phyloP scores from a whole-genome alignment of 2,113 vertebrate genomes.

The Cyanoramphus novaezelandiae region DNA sequence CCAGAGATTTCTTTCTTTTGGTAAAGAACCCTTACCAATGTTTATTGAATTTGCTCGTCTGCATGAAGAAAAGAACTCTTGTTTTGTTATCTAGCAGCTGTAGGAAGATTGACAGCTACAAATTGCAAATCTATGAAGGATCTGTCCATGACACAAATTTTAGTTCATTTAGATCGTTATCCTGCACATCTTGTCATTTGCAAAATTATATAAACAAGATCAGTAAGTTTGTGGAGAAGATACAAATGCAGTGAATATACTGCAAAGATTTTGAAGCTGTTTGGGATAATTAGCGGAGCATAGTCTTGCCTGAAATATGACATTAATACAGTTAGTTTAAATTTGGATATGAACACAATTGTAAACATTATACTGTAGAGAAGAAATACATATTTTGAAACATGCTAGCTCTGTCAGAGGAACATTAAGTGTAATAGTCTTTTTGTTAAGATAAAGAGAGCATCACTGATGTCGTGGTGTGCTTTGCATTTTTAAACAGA shows the following conservation, averaged over 20 bases:
- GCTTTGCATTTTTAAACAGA: slow-evolving; percentile 78
- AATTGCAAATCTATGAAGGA: slow-evolving; percentile 61
- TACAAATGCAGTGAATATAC: slow-evolving; percentile 30
- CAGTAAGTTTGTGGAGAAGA: slow-evolving; percentile 29
- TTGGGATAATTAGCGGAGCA: slow-evolving; percentile 34
- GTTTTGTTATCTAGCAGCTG: slow-evolving; percentile 75
- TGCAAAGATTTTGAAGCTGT: slow-evolving; percentile 38
- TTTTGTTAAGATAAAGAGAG: slow-evolving; percentile 72
- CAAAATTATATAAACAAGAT: slow-evolving; percentile 60
- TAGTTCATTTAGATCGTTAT: slow-evolving; percentile 59
- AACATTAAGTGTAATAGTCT: slow-evolving; percentile 60
- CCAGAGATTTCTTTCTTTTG: slow-evolving; percentile 20
- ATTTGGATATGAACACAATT: slow-evolving; percentile 22
- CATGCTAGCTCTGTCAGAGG: slow-evolving; percentile 36
- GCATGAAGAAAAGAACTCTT: slow-evolving; percentile 73
- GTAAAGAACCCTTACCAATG: slow-evolving; percentile 35
- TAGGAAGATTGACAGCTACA: slow-evolving; percentile 71
- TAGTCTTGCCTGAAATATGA: not conserved
- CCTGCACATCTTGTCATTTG: slow-evolving; percentile 46
- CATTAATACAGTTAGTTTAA: slow-evolving; percentile 1
- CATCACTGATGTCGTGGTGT: slow-evolving; percentile 72
- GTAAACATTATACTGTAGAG: not conserved
- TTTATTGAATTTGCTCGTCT: slow-evolving; percentile 73
- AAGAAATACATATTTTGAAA: slow-evolving; percentile 53
- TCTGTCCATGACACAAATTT: slow-evolving; percentile 50